Evolutionary conservation across 2,888 invertebrate genomes (phyloP).

Genomic region (Steinernema scapterisci): DNA sequence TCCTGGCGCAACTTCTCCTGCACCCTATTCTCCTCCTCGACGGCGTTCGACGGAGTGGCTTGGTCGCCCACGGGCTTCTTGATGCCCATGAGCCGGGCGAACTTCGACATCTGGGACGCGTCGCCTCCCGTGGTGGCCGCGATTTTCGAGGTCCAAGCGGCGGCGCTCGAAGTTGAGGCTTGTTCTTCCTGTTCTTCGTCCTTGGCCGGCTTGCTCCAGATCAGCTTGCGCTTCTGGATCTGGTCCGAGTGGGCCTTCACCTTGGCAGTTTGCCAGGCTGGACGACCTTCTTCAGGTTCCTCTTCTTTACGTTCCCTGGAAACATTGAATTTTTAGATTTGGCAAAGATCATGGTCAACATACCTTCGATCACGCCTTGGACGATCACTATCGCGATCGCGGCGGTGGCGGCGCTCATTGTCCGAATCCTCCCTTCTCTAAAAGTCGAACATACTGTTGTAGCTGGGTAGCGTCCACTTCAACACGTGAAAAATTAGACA

Average conservation of each 20-base stretch:
- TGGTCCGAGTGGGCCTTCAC: constrained; percentile 5
- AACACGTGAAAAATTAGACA: constrained; percentile 12
- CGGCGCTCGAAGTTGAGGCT: constrained; percentile 36
- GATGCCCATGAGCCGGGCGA: constrained; percentile 41
- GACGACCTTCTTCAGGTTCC: constrained; percentile 9
- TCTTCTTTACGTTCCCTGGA: constrained; percentile 38
- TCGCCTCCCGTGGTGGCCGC: constrained; percentile 48
- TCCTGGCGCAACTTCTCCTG: constrained; percentile 45
- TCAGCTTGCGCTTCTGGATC: constrained; percentile 28
- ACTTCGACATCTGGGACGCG: constrained; percentile 47
- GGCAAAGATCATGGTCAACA: background rate
- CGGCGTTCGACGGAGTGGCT: background rate
- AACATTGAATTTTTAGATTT: background rate
- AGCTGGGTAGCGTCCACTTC: constrained; percentile 23
- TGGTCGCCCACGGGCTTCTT: constrained; percentile 3
- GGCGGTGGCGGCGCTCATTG: background rate
- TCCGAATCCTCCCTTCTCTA: constrained; percentile 9
- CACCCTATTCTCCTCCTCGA: constrained; percentile 29
- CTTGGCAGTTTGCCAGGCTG: background rate
- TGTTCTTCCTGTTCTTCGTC: background rate
- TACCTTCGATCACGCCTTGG: background rate
- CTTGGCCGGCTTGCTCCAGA: constrained; percentile 22
- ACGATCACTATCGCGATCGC: constrained; percentile 5
- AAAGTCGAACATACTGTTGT: constrained; percentile 28
- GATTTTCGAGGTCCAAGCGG: constrained; percentile 51